Base-by-base conservation (phyloP, 2,797 vertebrate species). In the Darevskia mixta region DNA sequence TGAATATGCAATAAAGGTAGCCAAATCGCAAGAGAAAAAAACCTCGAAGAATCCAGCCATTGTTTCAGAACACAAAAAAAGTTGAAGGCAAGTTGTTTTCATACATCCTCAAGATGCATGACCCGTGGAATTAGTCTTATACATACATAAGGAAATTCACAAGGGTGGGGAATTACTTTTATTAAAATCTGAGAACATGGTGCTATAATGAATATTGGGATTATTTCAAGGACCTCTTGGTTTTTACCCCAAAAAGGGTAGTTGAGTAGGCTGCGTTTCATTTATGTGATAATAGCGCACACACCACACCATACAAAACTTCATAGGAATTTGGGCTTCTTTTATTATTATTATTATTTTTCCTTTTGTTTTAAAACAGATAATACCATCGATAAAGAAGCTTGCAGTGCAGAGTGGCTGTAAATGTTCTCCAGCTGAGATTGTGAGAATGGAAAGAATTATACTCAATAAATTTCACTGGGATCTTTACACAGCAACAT, bases 391-490 rank as follows among this genome's bases (percentile, higher is more conserved):
- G 41, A 95, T 98, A 89, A 97, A 95, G 96, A 97, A 95, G 92
- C 97, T 98, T 88, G 96, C 96, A 72, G 96, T 93, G 95, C 97
- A 95, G 96, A 98, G 97, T 93, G 97, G 96, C 90, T 98, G 98
- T 96, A 97, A 93, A 95, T 97, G 97, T 95, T 98, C 98, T 67
- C 97, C 97, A 64, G 97, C 97, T 4, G 97, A 98, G 96, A 98
- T 98, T 95, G 97, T 97, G 94, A 97, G 97, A 95, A 98, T 97
- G 98, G 98, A 98, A 97, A 97, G 97, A 95, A 97, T 97, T 96
- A 97, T 97, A 95, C 97, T 98, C 81, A 97, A 97, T 95, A 98
- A 98, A 95, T 97, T 98, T 96, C 97, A 98, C 88, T 98, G 97
- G 98, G 98, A 98, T 94, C 96, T 98, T 95, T 98, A 97, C 96